Evolutionary conservation across 2,797 vertebrate species (phyloP), one percentile per base, ranked within the genome.

Genomic region (Sebastes minor): DNA sequence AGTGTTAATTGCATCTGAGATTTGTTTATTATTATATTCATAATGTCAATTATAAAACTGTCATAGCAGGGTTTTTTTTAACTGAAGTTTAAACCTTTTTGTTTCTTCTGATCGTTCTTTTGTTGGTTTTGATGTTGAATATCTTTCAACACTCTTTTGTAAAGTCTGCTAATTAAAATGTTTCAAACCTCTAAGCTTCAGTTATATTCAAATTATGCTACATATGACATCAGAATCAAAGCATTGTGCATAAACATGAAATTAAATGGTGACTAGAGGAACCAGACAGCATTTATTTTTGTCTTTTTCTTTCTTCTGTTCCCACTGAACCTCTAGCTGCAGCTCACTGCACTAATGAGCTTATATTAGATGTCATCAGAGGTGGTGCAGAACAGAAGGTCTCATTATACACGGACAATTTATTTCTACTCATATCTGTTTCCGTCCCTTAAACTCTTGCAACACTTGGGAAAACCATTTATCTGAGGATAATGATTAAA

Each of bases 301-400:
- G 8, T 71, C 18, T 42, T 81, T 56, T 46, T 28, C 4, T 27
- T 35, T 63, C 55, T 63, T 11, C 8, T 73, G 20, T 59, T 67
- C 64, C 14, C 7, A 11, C n/a, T 53, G 12, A 65, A 46, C 67
- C 53, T 73, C 27, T 11, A n/a, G 49, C 18, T 53, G 20, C 6
- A 49, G 56, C 55, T 67, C 20, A 35, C 14, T 62, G 49, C n/a
- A 38, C 59, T 81, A 70, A 83, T 70, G 68, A 78, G 49, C 33
- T 32, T 74, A 28, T 70, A 82, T 79, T 52, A 35, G 27, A 70
- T 30, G 53, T 71, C 78, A 75, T 30, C 46, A 73, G 78, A 73
- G 77, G 68, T 75, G 74, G 63, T 66, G 60, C 55, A 74, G 71
- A 81, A 76, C 74, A 85, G 74, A 78, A 65, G 65, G 74, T 61